These are phyloP conservation scores for Leptobrachium ailaonicum DNA, from an alignment of 2,113 vertebrate species.

Conservation along the genomic window DNA sequence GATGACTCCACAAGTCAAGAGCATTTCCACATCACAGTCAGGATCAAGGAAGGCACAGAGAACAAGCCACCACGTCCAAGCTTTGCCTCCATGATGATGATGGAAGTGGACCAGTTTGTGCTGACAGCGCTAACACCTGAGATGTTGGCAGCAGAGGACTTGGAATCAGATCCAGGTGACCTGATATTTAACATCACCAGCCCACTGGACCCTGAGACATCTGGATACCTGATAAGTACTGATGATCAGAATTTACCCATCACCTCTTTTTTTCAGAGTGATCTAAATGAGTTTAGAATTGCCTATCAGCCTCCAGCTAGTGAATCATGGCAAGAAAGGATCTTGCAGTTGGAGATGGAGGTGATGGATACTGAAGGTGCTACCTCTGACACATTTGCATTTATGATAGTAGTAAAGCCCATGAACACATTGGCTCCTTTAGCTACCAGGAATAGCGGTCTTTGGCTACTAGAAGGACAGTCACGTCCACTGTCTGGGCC, in stretches of 20 bases:
- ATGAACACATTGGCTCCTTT: constrained; percentile 74
- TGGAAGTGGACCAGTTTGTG: constrained; percentile 57
- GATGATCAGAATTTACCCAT: constrained; percentile 71
- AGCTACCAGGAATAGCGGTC: constrained; percentile 67
- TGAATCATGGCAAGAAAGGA: constrained; percentile 65
- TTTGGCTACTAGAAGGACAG: constrained; percentile 77
- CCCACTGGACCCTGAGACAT: constrained; percentile 26
- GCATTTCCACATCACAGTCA: constrained; percentile 61
- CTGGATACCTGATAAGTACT: constrained; percentile 69
- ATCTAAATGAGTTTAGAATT: constrained; percentile 73
- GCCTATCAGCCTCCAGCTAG: constrained; percentile 73
- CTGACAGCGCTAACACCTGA: constrained; percentile 59
- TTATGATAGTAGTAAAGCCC: constrained; percentile 78
- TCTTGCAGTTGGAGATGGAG: constrained; percentile 78
- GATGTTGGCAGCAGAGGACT: constrained; percentile 58
- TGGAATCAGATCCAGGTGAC: constrained; percentile 50
- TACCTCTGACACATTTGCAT: constrained; percentile 75
- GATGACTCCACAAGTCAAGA: constrained; percentile 25
- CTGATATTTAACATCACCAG: constrained; percentile 62
- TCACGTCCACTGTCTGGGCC: constrained; percentile 69
- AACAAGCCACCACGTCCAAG: constrained; percentile 52
- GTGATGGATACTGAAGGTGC: constrained; percentile 70
- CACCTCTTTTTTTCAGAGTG: constrained; percentile 73
- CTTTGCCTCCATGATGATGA: constrained; percentile 53
- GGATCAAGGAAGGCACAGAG: constrained; percentile 41